Percentiles rank a stretch among this genome's conserved stretches.
Conservation (phyloP, 1,140 invertebrate genomes). For the Drosophila persimilis region DNA sequence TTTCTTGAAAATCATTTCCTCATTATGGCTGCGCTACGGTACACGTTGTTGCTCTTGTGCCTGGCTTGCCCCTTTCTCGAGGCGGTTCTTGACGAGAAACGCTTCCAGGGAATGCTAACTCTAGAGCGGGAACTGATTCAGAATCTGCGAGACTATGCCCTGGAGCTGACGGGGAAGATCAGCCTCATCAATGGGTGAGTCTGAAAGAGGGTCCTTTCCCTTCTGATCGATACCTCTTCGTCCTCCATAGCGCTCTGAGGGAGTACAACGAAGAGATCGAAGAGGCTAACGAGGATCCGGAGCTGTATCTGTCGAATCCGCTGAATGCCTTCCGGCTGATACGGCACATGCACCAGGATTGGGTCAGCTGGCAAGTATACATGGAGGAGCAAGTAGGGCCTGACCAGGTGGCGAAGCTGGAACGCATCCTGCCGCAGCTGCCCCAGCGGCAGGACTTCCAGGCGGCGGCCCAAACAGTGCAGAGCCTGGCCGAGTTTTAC, state of each 20-base stretch:
- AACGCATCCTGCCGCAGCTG: conserved; percentile 15
- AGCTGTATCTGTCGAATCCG: conserved; percentile 61
- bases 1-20: neutral
- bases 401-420: conserved; percentile 8
- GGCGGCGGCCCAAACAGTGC: conserved; percentile 14
- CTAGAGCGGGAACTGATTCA: conserved; percentile 29
- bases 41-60: conserved; percentile 11
- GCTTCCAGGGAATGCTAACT: conserved; percentile 6
- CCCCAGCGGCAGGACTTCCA: neutral
- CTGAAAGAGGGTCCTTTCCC: neutral
- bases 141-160: conserved; percentile 42
- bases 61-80: neutral
- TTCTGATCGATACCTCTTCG: neutral
- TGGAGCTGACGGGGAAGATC: conserved; percentile 32
- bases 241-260: conserved; percentile 26
- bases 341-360: conserved; percentile 65
- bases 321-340: conserved; percentile 58
- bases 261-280: conserved; percentile 87
- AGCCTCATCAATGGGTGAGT: conserved; percentile 41
- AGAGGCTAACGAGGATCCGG: conserved; percentile 89
- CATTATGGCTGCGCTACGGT: conserved; percentile 24
- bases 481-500: conserved; percentile 38
- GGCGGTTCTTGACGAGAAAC: neutral
- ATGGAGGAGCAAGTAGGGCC: conserved; percentile 37
- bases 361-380: conserved; percentile 52